These are phyloP conservation scores for Proteles cristata DNA, from an alignment of 2,113 vertebrate genomes.

Conservation along the genomic window DNA sequence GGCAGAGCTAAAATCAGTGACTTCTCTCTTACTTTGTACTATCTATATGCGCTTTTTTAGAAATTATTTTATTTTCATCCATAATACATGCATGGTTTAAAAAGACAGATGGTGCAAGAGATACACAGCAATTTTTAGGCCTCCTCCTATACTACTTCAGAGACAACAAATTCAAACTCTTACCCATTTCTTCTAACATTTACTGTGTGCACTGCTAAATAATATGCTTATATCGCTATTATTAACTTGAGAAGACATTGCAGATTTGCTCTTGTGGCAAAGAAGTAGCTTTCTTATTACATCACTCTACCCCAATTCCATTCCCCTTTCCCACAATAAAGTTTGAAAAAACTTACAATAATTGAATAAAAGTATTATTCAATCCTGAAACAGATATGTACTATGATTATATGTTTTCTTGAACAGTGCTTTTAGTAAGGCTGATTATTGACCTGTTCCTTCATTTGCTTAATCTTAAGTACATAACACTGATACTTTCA, in stretches of 20 bases:
- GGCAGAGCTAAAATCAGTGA: slow-evolving; percentile 4
- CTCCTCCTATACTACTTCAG: neutral
- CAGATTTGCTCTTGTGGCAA: neutral
- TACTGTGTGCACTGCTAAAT: neutral
- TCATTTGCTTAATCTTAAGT: slow-evolving; percentile 42
- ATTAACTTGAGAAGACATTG: neutral
- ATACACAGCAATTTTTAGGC: neutral
- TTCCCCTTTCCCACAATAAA: neutral
- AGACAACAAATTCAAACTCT: slow-evolving; percentile 35
- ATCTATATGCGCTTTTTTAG: neutral
- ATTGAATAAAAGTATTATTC: neutral
- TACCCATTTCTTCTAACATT: slow-evolving; percentile 16
- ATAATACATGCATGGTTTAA: neutral
- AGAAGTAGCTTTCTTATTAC: slow-evolving; percentile 14
- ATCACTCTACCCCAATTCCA: neutral
- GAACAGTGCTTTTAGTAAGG: neutral
- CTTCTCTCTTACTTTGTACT: slow-evolving; percentile 16
- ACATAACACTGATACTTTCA: slow-evolving; percentile 10
- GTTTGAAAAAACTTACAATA: no score
- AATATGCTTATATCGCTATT: neutral
- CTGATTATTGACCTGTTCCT: slow-evolving; percentile 17
- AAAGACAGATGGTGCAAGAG: neutral
- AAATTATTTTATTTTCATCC: neutral
- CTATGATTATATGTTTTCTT: neutral
- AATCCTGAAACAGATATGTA: slow-evolving; percentile 7